Conservation (phyloP, 1,140 invertebrate species). For the Argopecten irradians region DNA sequence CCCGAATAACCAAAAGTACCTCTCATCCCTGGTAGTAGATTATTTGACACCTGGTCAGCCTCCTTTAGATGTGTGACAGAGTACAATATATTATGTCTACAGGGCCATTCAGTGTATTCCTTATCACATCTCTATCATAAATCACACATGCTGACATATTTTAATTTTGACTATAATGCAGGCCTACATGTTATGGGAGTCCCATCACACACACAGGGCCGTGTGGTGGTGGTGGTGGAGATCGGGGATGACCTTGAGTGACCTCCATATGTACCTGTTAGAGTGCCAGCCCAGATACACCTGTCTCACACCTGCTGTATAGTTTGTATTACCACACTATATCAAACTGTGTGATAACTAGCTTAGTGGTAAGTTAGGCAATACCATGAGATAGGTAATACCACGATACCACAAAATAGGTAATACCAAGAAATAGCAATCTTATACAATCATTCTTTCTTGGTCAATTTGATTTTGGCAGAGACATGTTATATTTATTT, state of each 20-base stretch:
- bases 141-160: neutral
- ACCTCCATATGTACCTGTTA: neutral
- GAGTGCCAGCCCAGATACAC: neutral
- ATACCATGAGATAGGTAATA: too few species aligned
- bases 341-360: neutral
- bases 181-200: neutral
- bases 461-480: too few species aligned
- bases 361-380: too few species aligned
- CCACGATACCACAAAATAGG: too few species aligned
- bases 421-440: too few species aligned
- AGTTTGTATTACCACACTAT: neutral
- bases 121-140: neutral
- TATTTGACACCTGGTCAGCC: too few species aligned
- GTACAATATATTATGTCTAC: neutral
- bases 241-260: neutral
- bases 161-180: neutral
- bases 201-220: neutral
- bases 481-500: too few species aligned
- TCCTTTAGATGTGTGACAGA: neutral
- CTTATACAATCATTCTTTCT: too few species aligned
- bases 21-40: too few species aligned
- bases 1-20: too few species aligned
- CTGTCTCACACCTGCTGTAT: neutral
- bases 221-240: too few species aligned
- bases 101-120: neutral